phyloP scores from a whole-genome alignment of 2,797 vertebrate genomes.

The Hydrolagus colliei region DNA sequence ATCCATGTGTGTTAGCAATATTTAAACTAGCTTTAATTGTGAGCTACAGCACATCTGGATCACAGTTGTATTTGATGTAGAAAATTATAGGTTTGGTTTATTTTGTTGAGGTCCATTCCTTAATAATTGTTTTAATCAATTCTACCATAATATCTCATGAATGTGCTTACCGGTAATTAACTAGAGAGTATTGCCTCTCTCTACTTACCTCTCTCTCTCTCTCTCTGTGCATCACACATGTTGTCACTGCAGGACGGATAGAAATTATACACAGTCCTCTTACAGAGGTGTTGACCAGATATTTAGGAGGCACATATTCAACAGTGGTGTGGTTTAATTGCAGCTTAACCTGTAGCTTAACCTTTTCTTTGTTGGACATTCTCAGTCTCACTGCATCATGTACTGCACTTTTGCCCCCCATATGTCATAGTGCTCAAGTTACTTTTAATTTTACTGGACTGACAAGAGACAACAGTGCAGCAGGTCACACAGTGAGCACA shows the following conservation, averaged over 20 bases:
- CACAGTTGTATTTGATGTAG: background rate
- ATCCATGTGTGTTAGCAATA: background rate
- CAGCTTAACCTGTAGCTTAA: too few species aligned
- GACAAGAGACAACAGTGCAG: background rate
- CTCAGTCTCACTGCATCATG: too few species aligned
- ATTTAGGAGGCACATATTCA: background rate
- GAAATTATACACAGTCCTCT: background rate
- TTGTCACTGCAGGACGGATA: background rate
- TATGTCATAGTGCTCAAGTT: too few species aligned
- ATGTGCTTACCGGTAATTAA: constrained; percentile 12
- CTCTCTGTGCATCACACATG: background rate
- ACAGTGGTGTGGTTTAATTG: background rate
- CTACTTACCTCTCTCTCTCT: background rate
- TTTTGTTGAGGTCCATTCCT: background rate
- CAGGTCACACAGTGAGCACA: background rate
- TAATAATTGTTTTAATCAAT: background rate
- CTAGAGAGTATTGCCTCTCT: background rate
- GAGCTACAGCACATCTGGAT: background rate
- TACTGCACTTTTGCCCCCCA: too few species aligned
- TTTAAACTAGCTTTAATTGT: background rate
- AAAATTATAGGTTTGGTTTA: background rate
- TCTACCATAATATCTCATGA: background rate
- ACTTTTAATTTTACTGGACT: background rate
- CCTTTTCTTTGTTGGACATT: too few species aligned
- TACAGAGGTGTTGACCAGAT: background rate